phyloP scores from a whole-genome alignment of 2,113 vertebrate species.

The Andinoacara biseriatus region DNA sequence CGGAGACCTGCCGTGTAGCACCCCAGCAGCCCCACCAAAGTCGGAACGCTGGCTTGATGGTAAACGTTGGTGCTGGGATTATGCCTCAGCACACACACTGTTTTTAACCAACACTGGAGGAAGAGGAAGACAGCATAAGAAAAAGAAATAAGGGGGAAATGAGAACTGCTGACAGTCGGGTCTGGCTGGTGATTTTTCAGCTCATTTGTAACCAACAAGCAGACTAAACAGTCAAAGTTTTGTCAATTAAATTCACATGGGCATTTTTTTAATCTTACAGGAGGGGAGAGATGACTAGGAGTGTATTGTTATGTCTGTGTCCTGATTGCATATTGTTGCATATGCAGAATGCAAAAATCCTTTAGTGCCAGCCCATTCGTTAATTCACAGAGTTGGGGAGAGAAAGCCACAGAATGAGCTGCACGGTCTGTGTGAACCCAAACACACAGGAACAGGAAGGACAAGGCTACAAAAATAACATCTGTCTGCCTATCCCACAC shows the following conservation, averaged over 20 bases:
- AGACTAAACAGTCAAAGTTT: not conserved
- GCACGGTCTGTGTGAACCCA: conserved; percentile 39
- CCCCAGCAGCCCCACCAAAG: conserved; percentile 86
- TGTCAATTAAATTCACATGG: conserved; percentile 23
- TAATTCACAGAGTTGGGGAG: conserved; percentile 25
- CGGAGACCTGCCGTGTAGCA: conserved; percentile 89
- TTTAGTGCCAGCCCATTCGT: conserved; percentile 4
- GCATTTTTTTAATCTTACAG: conserved; percentile 15
- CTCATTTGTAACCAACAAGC: not conserved
- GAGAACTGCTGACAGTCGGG: not conserved
- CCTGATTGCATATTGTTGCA: conserved; percentile 32
- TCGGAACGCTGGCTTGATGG: conserved; percentile 80
- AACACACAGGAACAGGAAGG: conserved; percentile 40
- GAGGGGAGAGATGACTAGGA: not conserved
- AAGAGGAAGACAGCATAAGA: not conserved
- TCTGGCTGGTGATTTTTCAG: not conserved
- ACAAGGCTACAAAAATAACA: conserved; percentile 45
- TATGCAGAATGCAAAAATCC: conserved; percentile 32
- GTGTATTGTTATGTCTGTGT: conserved; percentile 63
- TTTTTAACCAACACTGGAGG: conserved; percentile 76
- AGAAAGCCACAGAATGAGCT: conserved; percentile 40
- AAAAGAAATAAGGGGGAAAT: not conserved
- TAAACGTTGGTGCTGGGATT: conserved; percentile 79
- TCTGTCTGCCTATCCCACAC: conserved; percentile 35
- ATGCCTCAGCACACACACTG: conserved; percentile 89